phyloP scores from a whole-genome alignment of 2,113 vertebrate genomes.

The Illadopsis cleaveri region DNA sequence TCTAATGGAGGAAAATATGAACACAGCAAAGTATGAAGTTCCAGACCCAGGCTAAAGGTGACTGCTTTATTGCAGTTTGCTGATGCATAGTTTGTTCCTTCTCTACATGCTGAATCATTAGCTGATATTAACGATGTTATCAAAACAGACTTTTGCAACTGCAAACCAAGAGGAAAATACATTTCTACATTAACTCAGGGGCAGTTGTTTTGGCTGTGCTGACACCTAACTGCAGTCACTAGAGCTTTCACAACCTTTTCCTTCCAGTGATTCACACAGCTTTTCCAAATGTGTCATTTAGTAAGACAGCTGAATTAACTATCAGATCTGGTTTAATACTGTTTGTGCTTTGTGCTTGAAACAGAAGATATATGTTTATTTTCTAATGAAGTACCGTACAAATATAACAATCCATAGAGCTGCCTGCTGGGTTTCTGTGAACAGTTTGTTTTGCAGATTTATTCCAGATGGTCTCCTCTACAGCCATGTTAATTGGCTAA shows the following conservation, averaged over 20 bases:
- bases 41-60: not conserved
- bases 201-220: not conserved
- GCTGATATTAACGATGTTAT: not conserved
- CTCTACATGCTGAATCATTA: not conserved
- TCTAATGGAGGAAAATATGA: conserved; percentile 34
- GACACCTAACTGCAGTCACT: not conserved
- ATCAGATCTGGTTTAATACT: not conserved
- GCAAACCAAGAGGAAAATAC: not conserved
- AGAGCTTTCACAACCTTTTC: not conserved
- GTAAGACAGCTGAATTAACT: not conserved
- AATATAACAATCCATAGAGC: not conserved
- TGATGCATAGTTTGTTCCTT: not conserved
- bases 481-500: conserved; percentile 28
- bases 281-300: not conserved
- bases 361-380: not conserved
- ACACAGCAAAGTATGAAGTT: not conserved
- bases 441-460: conserved; percentile 2
- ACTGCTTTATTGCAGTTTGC: conserved; percentile 9
- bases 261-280: not conserved
- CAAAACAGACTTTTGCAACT: not conserved
- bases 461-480: conserved; percentile 2
- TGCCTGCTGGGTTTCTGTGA: conserved; percentile 23
- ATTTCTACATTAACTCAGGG: not conserved
- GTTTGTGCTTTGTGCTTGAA: not conserved
- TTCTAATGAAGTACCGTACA: not conserved